Conservation (phyloP, 2,888 invertebrate species). For the Drosophila atripex region DNA sequence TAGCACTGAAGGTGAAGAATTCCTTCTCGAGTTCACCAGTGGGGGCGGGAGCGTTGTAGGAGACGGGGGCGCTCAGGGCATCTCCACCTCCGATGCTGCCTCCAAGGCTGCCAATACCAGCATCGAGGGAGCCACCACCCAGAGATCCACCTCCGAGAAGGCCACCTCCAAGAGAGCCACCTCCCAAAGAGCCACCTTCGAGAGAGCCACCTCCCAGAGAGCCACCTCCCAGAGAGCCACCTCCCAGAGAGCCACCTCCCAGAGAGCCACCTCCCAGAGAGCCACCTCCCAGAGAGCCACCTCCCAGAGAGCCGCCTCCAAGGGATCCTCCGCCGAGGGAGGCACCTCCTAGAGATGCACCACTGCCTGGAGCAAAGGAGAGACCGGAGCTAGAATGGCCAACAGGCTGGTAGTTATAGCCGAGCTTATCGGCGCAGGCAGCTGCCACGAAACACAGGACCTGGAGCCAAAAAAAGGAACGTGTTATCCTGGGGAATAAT, state of each 20-base stretch:
- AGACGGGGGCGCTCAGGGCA: slow-evolving; percentile 50
- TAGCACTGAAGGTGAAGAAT: slow-evolving; percentile 73
- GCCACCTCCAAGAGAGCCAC: slow-evolving; percentile 26
- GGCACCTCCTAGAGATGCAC: slow-evolving; percentile 33
- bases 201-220: slow-evolving; percentile 29
- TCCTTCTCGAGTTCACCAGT: slow-evolving; percentile 71
- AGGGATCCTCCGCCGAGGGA: slow-evolving; percentile 31
- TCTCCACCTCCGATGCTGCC: slow-evolving; percentile 31
- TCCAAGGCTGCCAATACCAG: slow-evolving; percentile 22
- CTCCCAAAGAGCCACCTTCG: slow-evolving; percentile 32
- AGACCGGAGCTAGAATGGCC: slow-evolving; percentile 64
- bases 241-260: slow-evolving; percentile 33
- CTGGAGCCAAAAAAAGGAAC: slow-evolving; percentile 17
- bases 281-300: slow-evolving; percentile 23
- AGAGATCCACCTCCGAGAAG: slow-evolving; percentile 30
- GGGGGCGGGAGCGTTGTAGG: slow-evolving; percentile 62
- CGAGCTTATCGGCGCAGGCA: slow-evolving; percentile 75
- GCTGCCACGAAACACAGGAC: slow-evolving; percentile 74
- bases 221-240: slow-evolving; percentile 38
- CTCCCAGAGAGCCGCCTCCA: slow-evolving; percentile 41
- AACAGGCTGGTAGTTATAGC: slow-evolving; percentile 78
- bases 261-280: slow-evolving; percentile 24
- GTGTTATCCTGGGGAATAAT: slow-evolving; percentile 26
- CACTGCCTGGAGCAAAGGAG: slow-evolving; percentile 63
- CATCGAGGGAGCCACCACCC: slow-evolving; percentile 24